Evolutionary conservation across 2,888 invertebrate species (phyloP), one percentile per base, ranked within the genome.

Genomic region (Pogonocherus hispidulus): DNA sequence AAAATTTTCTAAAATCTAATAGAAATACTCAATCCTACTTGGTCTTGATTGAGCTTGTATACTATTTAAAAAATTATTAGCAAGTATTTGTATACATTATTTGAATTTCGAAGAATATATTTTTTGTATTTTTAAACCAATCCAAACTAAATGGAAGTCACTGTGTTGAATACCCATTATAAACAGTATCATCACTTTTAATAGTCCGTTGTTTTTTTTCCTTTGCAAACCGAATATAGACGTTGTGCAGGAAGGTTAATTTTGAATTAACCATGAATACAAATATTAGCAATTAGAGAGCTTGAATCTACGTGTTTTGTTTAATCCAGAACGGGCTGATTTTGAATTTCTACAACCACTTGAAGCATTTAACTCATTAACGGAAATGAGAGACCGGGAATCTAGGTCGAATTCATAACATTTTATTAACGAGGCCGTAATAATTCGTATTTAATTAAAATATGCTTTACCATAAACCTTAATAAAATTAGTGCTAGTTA

Each of bases 391-490:
- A 52, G 16, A 14, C 52, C n/a, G 14, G 8, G 32, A 52, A 52
- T 18, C 27, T 32, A 32, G 32, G 19, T 2, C 32, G 22, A 52
- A 52, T 11, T 32, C 32, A 52, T 18, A 52, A 52, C 52, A 52
- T 52, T 52, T 32, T 52, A 32, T 52, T 52, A 52, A 35, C 32
- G 52, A 8, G 27, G 19, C 19, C 20, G 32, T 32, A 19, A 52
- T 52, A 52, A 52, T 32, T 52, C 32, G 32, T 4, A 2, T 52
- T 32, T 52, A 52, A 52, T 52, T 52, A 52, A 27, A 52, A 52
- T 35, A 32, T 18, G 16, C 18, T 52, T 11, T 52, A 19, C 8
- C 9, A 32, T 11, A 52, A 11, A 52, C 32, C 18, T 52, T 52
- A 52, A 32, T 52, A 32, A 16, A 27, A 32, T 27, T 52, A 32